Percentiles rank a stretch among this genome's conserved stretches.
These are phyloP conservation scores for Cephus cinctus DNA, from an alignment of 1,140 invertebrate species.

Conservation along the genomic window DNA sequence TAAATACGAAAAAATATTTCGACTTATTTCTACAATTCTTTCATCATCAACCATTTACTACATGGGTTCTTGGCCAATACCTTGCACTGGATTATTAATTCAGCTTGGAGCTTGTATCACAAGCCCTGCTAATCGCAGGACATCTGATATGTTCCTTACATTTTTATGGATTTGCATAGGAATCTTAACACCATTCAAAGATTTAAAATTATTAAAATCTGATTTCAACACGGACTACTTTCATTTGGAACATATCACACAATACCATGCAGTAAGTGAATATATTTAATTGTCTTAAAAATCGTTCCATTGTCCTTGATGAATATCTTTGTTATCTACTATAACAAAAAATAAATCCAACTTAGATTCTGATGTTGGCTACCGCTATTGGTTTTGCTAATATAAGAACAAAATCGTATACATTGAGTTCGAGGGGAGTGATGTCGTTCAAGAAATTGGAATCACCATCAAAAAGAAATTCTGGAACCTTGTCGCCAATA, in stretches of 20 bases:
- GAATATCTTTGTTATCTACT: constrained; percentile 1
- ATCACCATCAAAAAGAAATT: constrained; percentile 11
- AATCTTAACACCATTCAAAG: constrained; percentile 23
- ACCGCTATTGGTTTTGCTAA: constrained; percentile 38
- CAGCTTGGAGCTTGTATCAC: constrained; percentile 34
- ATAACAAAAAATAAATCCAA: constrained; percentile 13
- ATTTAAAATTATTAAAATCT: constrained; percentile 29
- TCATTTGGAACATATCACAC: constrained; percentile 29
- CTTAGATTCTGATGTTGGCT: constrained; percentile 31
- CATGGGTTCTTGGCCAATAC: constrained; percentile 26
- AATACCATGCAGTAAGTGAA: constrained; percentile 38
- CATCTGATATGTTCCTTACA: constrained; percentile 32
- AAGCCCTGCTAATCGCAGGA: constrained; percentile 20
- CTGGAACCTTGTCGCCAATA: constrained; percentile 1
- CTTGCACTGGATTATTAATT: constrained; percentile 39
- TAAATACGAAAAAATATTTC: constrained; percentile 32
- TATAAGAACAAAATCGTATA: constrained; percentile 29
- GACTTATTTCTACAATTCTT: constrained; percentile 36
- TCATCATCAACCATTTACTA: constrained; percentile 31
- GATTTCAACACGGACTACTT: constrained; percentile 27
- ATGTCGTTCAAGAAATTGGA: constrained; percentile 37
- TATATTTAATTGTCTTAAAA: constrained; percentile 1
- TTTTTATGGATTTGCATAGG: constrained; percentile 42
- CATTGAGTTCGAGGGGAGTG: constrained; percentile 12
- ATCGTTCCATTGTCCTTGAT: constrained; percentile 3